These are phyloP conservation scores for Falcunculus frontatus DNA, from an alignment of 2,113 vertebrate genomes.

Conservation along the genomic window DNA sequence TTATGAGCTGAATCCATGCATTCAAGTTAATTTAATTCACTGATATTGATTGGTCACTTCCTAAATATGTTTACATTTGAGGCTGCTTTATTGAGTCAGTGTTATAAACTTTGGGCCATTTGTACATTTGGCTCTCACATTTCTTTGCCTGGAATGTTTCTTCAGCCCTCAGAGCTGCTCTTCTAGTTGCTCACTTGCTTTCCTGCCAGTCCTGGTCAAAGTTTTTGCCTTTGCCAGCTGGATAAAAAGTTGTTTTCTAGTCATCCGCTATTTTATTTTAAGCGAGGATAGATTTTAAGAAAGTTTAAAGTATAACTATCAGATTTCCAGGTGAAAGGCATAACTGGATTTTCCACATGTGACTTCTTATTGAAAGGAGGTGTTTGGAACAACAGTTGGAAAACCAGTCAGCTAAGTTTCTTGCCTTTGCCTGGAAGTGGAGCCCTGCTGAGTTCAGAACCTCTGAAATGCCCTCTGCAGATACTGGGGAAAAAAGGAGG, in stretches of 20 bases:
- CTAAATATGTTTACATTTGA: not conserved
- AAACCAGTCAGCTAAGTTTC: not conserved
- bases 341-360: not conserved
- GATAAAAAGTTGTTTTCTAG: not conserved
- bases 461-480: not conserved
- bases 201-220: not conserved
- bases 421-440: not conserved
- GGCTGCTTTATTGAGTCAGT: not conserved
- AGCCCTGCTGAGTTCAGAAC: not conserved
- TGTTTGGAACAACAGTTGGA: not conserved
- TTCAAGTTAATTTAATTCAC: not conserved
- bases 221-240: not conserved
- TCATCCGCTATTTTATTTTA: not conserved
- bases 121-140: not conserved
- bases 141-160: constrained; percentile 15
- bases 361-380: not conserved
- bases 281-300: not conserved
- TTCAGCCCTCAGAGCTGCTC: not conserved
- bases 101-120: not conserved
- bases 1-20: not conserved
- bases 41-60: not conserved
- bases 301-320: not conserved
- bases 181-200: constrained; percentile 9
- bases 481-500: not conserved
- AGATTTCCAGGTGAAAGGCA: not conserved